Conservation (phyloP, 2,888 invertebrate genomes). For the Stenoptilia bipunctidactyla region DNA sequence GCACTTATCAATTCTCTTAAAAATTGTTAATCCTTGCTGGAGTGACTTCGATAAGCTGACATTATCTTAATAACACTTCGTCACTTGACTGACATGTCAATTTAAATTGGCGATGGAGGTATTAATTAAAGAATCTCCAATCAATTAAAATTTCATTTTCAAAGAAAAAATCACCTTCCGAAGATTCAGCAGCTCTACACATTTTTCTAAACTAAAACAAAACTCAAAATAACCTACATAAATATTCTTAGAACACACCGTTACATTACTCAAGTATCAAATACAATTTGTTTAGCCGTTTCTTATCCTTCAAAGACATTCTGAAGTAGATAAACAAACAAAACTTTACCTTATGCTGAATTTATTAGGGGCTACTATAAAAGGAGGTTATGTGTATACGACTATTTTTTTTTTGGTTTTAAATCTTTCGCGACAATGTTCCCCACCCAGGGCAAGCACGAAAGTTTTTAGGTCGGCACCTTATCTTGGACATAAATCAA, state of each 20-base stretch:
- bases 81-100: no score
- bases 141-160: no score
- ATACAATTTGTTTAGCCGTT: neutral
- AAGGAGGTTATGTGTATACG: neutral
- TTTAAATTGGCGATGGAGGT: no score
- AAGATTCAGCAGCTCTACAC: no score
- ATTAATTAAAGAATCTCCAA: no score
- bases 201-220: constrained; percentile 5
- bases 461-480: constrained; percentile 57
- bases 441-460: constrained; percentile 25
- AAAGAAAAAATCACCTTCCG: no score
- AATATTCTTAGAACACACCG: neutral
- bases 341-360: neutral
- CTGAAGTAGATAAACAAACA: neutral
- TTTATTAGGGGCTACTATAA: constrained; percentile 1
- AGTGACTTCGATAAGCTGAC: no score
- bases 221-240: constrained; percentile 4
- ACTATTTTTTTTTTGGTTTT: constrained; percentile 36
- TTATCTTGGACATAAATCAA: constrained; percentile 60
- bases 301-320: neutral
- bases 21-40: no score
- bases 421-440: constrained; percentile 47
- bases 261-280: neutral
- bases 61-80: no score
- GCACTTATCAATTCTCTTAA: no score